Base-by-base conservation (phyloP, 2,888 invertebrate species). In the Hypercompe scribonia region DNA sequence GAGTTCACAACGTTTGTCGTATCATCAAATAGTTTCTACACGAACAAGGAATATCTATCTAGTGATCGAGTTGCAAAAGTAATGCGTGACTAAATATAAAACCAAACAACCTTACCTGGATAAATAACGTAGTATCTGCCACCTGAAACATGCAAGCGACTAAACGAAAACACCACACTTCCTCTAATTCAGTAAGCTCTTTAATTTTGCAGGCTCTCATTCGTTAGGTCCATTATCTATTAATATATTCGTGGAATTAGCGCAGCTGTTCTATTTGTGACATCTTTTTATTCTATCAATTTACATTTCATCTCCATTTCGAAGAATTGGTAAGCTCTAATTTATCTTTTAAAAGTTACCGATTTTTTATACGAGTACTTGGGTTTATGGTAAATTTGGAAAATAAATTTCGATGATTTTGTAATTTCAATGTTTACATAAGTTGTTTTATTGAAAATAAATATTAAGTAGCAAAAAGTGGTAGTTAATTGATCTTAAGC, bases 221-320 rank as follows among this genome's bases (percentile, higher is more conserved):
- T 69, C 66, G 46, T 42, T 15, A 63, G 54, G 64, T 54, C 58
- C 50, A 64, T 70, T 74, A 67, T 46, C 70, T 70, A 64, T 64
- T 74, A 64, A 76, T 73, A 66, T 65, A 58, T 76, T 66, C 46
- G 0, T 15, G 31, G 69, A 69, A 72, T 73, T 34, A 74, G 24
- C 33, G 46, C 39, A 71, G 73, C 61, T 71, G 69, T 69, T 75
- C 34, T 74, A 74, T 74, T 74, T 65, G 65, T 71, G 73, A 75
- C 67, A 74, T 70, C 70, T 67, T 75, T 74, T 68, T 72, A 72
- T 75, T 77, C 42, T 65, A 65, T 65, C 28, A 68, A 67, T 65
- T 54, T 34, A 70, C 73, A 74, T 74, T 50, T 74, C 70, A 74
- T 74, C 64, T 67, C 50, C 73, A 74, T 74, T 70, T 67, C 66